Base-by-base conservation (phyloP, 2,888 invertebrate genomes). In the Linnaemya tessellans region DNA sequence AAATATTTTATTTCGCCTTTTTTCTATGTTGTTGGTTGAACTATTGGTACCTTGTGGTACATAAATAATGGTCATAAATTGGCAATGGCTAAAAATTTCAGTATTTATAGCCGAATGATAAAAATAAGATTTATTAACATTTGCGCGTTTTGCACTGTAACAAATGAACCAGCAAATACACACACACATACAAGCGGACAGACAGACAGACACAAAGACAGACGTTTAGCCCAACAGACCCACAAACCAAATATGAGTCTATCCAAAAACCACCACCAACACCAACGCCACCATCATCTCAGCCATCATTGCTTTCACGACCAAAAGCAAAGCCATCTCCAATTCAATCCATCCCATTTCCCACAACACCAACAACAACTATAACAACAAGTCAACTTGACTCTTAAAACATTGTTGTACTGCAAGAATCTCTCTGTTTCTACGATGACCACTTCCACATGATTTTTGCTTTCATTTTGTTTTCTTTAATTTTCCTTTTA, bases 41-140 rank as follows among this genome's bases (percentile, higher is more conserved):
- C 85, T 82, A 82, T 85, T 85, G 85, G 82, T 85, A 85, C 85
- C 85, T 85, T 85, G 85, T 82, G 85, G 85, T 90, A 91, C 92
- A 92, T 92, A 92, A 92, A 92, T 92, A 92, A 92, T 92, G 91
- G 91, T 90, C 92, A 92, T 92, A 92, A 92, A 92, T 92, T 91
- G 92, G 90, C 91, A 91, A 91, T 91, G 92, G 92, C 92, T 92
- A 92, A 92, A 92, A 92, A 92, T 92, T 92, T 92, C 92, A 92
- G 91, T 92, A 92, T 92, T 92, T 92, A 92, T 92, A 91, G 92
- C 91, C 91, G 88, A 91, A 92, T 92, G 92, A 92, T 92, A 92
- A 92, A 92, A 92, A 92, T 92, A 91, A 92, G 92, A 92, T 92
- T 92, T 92, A 92, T 92, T 92, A 92, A 92, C 92, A 91, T 92